Evolutionary conservation across 2,888 invertebrate species (phyloP), one percentile per base, ranked within the genome.

Genomic region (Dendrolimus houi): DNA sequence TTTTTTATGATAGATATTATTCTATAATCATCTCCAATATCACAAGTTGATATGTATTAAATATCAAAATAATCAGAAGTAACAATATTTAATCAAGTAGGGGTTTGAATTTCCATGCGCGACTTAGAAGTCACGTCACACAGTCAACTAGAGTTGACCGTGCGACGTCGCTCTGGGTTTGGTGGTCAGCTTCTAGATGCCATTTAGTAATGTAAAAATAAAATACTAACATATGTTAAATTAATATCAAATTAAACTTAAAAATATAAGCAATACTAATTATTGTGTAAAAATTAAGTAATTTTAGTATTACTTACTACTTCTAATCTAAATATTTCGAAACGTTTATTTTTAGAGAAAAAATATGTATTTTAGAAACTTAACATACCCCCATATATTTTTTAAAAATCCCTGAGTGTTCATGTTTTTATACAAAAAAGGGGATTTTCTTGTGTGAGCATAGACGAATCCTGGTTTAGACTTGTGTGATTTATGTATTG

Each of bases 301-400:
- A 47, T 47, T 47, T 0, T 47, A 47, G 12, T 10, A 47, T 29
- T 47, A 47, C 47, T 47, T n/a, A n/a, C 8, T 47, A 47, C 47
- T 47, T 47, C 47, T 47, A 47, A 12, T 47, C 47, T 47, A 47
- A 47, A 47, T 47, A 47, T 47, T 47, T 47, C 47, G 41, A 10
- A 61, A 55, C 54, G 53, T 41, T 56, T 61, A 61, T 61, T 61
- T 61, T 59, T 61, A 61, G 61, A 56, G 41, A 52, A 41, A 61
- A 59, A 56, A 47, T 54, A 41, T 54, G 41, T 54, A 54, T 42
- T 13, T n/a, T 55, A 53, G 55, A 56, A 54, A 57, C 56, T 40
- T 29, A 52, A 53, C 56, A 54, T 54, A 9, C 54, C 52, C 54
- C 12, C 14, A 13, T 13, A n/a, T 53, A 10, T 55, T 52, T 59